A percentile compares a stretch with the other conserved stretches of the same genome.
phyloP scores from a whole-genome alignment of 2,113 vertebrate genomes.

The Atractosteus spatula region DNA sequence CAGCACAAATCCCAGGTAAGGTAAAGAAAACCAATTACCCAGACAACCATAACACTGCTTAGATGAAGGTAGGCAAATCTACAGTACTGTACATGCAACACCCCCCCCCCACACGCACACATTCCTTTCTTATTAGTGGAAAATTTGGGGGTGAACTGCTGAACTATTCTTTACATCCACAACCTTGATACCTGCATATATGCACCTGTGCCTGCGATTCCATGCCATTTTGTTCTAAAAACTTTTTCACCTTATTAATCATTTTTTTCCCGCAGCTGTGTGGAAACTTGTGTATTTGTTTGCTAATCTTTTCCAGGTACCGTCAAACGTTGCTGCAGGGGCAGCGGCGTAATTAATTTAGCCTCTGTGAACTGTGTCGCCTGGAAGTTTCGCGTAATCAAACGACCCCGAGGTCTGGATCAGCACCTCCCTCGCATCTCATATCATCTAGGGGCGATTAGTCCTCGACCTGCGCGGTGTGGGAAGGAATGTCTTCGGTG shows the following conservation, averaged over 20 bases:
- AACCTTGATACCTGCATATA: too few relatives aligned
- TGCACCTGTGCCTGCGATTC: too few relatives aligned
- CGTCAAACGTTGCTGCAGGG: neutral
- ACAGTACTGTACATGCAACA: neutral
- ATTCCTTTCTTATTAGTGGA: neutral
- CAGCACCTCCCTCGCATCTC: too few relatives aligned
- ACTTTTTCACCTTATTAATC: too few relatives aligned
- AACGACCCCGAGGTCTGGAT: neutral
- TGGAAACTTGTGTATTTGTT: neutral
- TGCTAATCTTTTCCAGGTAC: neutral
- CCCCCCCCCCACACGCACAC: neutral
- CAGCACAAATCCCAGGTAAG: slow-evolving; percentile 88
- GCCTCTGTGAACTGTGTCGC: neutral
- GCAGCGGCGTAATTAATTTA: neutral
- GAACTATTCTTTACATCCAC: too few relatives aligned
- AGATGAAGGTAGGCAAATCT: neutral
- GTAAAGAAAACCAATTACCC: neutral
- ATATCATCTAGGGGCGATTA: neutral
- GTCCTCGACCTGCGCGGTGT: neutral
- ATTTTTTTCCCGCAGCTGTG: neutral
- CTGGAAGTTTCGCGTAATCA: neutral
- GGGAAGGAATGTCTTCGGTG: neutral
- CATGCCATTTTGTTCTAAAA: too few relatives aligned
- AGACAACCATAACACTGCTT: too few relatives aligned
- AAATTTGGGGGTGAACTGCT: neutral